These are phyloP conservation scores for Hirtodrosophila histrioides DNA, from an alignment of 2,888 invertebrate genomes.

Conservation along the genomic window DNA sequence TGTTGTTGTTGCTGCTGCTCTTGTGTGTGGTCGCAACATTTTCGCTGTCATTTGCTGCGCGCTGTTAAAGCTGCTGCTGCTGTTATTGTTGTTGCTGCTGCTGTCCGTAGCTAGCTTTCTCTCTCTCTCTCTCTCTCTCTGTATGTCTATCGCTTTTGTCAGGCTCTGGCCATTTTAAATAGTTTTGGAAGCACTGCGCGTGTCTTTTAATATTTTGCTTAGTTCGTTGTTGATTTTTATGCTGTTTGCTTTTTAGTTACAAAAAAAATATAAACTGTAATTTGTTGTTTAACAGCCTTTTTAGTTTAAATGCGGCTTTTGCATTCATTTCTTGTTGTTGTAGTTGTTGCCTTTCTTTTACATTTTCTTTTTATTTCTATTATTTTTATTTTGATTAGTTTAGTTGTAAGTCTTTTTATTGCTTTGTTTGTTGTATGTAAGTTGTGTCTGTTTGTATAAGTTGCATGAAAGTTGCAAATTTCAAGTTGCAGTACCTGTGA, in stretches of 20 bases:
- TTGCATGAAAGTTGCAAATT: slow-evolving; percentile 30
- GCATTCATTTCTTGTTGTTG: slow-evolving; percentile 28
- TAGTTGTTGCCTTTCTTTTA: slow-evolving; percentile 6
- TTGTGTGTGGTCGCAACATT: slow-evolving; percentile 52
- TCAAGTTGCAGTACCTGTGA: slow-evolving; percentile 69
- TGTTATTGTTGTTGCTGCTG: slow-evolving; percentile 7
- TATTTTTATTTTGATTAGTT: slow-evolving; percentile 32
- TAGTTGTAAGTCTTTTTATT: slow-evolving; percentile 64
- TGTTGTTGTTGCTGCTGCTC: slow-evolving; percentile 29
- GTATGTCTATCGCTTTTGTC: slow-evolving; percentile 2
- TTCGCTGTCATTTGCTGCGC: slow-evolving; percentile 46
- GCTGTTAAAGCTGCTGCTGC: slow-evolving; percentile 13
- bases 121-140: slow-evolving; percentile 9
- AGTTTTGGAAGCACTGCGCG: slow-evolving; percentile 37
- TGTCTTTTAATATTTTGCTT: slow-evolving; percentile 17
- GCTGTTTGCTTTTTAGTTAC: slow-evolving; percentile 7
- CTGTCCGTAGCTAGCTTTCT: not conserved
- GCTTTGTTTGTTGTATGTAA: slow-evolving; percentile 50
- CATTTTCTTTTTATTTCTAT: slow-evolving; percentile 16
- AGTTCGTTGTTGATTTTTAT: slow-evolving; percentile 30
- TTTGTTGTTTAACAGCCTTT: slow-evolving; percentile 43
- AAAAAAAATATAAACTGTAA: slow-evolving; percentile 10
- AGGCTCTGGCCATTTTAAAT: slow-evolving; percentile 13
- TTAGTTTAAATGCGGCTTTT: slow-evolving; percentile 57
- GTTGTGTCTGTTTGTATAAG: slow-evolving; percentile 12